Conservation (phyloP, 2,888 invertebrate species). For the Calameuta filiformis region DNA sequence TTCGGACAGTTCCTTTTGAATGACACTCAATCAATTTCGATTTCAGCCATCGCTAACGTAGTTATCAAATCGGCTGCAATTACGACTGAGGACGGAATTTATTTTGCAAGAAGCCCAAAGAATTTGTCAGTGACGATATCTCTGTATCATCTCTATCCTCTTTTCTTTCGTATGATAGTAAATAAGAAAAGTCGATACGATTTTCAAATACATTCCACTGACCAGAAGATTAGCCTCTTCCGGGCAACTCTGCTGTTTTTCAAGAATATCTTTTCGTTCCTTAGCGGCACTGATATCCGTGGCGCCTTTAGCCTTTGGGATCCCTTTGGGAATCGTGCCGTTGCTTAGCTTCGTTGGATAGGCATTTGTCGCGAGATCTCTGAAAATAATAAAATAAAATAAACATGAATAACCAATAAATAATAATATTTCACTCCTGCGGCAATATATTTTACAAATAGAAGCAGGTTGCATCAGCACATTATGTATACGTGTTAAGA, state of each 20-base stretch:
- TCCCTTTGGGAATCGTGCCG: constrained; percentile 58
- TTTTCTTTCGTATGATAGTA: background rate
- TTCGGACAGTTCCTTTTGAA: background rate
- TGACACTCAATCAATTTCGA: background rate
- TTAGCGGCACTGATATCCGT: constrained; percentile 14
- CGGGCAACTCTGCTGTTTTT: constrained; percentile 56
- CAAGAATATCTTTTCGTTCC: constrained; percentile 31
- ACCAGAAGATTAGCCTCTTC: constrained; percentile 60
- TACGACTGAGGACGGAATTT: background rate
- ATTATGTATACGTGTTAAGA: constrained; percentile 10
- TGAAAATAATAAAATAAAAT: constrained; percentile 11
- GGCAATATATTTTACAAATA: background rate
- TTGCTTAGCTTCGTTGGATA: constrained; percentile 57
- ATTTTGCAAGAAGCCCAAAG: background rate
- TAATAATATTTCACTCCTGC: background rate
- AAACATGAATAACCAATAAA: background rate
- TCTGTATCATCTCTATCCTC: background rate
- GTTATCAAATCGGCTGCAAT: background rate
- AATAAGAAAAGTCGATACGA: background rate
- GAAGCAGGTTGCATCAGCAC: background rate
- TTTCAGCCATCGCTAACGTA: background rate
- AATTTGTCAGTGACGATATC: background rate
- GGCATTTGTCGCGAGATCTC: constrained; percentile 26
- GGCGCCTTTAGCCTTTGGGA: constrained; percentile 22
- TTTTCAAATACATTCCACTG: constrained; percentile 20